These are phyloP conservation scores for Tupaia tana DNA, from an alignment of 2,113 vertebrate genomes.

Conservation along the genomic window DNA sequence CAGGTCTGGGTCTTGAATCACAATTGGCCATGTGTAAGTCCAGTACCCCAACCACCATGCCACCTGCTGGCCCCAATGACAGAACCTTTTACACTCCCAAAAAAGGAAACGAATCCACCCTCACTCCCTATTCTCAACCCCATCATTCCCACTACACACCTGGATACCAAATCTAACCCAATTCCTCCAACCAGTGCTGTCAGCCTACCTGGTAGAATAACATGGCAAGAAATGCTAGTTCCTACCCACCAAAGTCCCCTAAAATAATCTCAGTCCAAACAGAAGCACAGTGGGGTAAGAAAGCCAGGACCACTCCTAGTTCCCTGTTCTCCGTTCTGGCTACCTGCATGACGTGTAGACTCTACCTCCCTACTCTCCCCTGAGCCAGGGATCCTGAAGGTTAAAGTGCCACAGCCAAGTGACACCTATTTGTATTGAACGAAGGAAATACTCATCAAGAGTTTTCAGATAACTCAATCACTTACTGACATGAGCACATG, in stretches of 20 bases:
- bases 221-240: background rate
- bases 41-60: too few relatives aligned
- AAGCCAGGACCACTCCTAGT: fast-evolving
- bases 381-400: background rate
- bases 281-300: too few relatives aligned
- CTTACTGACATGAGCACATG: background rate
- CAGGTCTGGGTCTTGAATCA: too few relatives aligned
- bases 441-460: background rate
- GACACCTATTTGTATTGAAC: background rate
- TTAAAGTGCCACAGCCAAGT: background rate
- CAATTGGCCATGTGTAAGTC: too few relatives aligned
- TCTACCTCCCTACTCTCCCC: background rate
- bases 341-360: background rate
- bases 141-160: too few relatives aligned
- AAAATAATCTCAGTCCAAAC: background rate
- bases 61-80: background rate
- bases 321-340: background rate
- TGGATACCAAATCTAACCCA: background rate
- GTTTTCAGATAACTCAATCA: background rate
- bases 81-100: background rate
- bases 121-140: background rate
- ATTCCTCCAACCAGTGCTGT: background rate
- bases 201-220: background rate
- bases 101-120: background rate
- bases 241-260: too few relatives aligned